Evolutionary conservation across 1,140 invertebrate genomes (phyloP), one percentile per base, ranked within the genome.

Genomic region (Aphelinus atriplicis): DNA sequence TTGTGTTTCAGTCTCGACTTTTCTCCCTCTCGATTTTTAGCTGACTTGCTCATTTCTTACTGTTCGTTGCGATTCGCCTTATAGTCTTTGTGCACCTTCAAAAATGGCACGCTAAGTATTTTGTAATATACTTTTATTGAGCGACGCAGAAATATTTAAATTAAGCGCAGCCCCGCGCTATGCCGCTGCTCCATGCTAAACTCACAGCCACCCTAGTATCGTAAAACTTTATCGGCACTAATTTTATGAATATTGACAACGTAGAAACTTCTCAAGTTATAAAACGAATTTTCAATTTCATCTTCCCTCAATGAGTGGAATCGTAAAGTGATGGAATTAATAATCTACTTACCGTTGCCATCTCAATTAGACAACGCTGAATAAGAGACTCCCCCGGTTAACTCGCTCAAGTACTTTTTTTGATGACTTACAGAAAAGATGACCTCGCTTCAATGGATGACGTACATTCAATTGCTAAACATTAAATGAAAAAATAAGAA

Each of bases 231-330:
- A 61, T 70, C 67, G 56, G 43, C 26, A 47, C 57, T 70, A 60
- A 70, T 60, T 70, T 70, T 70, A 70, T 70, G 56, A 61, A 60
- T 70, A 70, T 70, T 61, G 67, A 70, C 56, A 47, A 48, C 57
- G 57, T 70, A 60, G 61, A 70, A 60, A 61, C n/a, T 61, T 70
- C 51, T 70, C 7, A 47, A 70, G n/a, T 60, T 70, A 45, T 60
- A 60, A 42, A 70, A 45, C 67, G 57, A 60, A 70, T 60, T 70
- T 70, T 61, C 45, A 48, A 70, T 70, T 60, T 57, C 45, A 65
- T 46, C 48, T 47, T 51, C 26, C 0, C 3, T 7, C n/a, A 57
- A 7, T 55, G 56, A 55, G 50, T 26, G 10, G 51, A 66, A 66
- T 66, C 56, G 56, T 42, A 9, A 68, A 58, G 43, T 58, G 26